A percentile compares a stretch with the other conserved stretches of the same genome.
These are phyloP conservation scores for Saguinus midas DNA, from an alignment of 2,113 vertebrate species.

Conservation along the genomic window DNA sequence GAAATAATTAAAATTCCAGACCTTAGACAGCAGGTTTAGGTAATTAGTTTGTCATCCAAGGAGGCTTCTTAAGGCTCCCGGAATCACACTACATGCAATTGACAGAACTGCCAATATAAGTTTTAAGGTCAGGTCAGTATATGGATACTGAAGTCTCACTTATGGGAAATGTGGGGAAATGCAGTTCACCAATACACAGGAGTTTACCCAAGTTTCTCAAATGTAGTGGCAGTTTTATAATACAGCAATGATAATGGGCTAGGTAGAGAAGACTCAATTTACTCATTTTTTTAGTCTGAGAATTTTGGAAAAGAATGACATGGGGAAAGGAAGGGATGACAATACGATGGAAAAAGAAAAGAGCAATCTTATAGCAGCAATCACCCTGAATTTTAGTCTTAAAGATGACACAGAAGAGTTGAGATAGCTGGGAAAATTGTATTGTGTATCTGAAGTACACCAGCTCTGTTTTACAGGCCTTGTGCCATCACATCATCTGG, in stretches of 20 bases:
- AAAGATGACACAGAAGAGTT: neutral
- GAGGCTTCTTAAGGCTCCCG: neutral
- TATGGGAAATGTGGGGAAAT: constrained; percentile 16
- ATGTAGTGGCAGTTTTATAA: constrained; percentile 8
- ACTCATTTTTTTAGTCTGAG: neutral
- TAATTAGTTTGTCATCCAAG: constrained; percentile 51
- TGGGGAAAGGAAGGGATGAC: neutral
- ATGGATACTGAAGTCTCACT: constrained; percentile 52
- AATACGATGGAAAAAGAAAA: neutral
- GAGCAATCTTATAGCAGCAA: neutral
- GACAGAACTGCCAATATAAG: constrained; percentile 47
- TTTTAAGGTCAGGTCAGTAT: constrained; percentile 51
- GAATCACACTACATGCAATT: neutral
- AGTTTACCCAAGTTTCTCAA: neutral
- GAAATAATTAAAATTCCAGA: constrained; percentile 33
- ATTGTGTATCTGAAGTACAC: neutral
- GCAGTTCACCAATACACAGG: constrained; percentile 15
- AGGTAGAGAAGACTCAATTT: neutral
- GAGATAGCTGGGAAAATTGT: neutral
- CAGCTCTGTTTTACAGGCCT: neutral
- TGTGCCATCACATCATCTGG: neutral
- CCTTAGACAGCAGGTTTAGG: constrained; percentile 31
- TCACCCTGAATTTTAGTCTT: neutral
- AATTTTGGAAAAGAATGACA: constrained; percentile 12
- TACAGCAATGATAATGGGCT: neutral